Evolutionary conservation across 2,888 invertebrate genomes (phyloP).

Genomic region (Caenorhabditis japonica): DNA sequence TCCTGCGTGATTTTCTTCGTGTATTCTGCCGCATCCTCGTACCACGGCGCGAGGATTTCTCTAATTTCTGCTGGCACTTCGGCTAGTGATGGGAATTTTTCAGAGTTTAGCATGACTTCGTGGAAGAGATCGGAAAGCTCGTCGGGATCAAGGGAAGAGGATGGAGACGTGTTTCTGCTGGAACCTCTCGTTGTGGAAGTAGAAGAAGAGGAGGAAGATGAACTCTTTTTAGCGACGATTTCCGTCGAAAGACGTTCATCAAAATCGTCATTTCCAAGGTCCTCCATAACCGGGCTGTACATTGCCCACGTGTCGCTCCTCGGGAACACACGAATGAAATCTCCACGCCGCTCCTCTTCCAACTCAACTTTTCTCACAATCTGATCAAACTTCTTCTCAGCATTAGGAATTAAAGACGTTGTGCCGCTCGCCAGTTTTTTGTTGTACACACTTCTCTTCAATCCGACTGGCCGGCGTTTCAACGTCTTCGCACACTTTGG

Average conservation of each 20-base stretch:
- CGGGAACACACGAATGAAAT: conserved; percentile 74
- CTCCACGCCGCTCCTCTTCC: conserved; percentile 65
- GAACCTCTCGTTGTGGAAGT: background rate
- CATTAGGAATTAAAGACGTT: conserved; percentile 34
- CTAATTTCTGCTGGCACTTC: conserved; percentile 43
- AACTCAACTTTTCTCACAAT: conserved; percentile 35
- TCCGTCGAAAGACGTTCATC: conserved; percentile 63
- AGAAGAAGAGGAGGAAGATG: background rate
- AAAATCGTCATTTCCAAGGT: conserved; percentile 68
- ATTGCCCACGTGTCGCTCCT: conserved; percentile 62
- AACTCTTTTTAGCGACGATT: conserved; percentile 24
- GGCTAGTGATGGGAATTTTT: conserved; percentile 45
- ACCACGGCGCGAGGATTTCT: conserved; percentile 52
- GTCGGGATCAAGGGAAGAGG: conserved; percentile 15
- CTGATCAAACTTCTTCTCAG: conserved; percentile 47
- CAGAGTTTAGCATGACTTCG: conserved; percentile 56
- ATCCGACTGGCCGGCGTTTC: conserved; percentile 47
- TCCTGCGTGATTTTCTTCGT: conserved; percentile 63
- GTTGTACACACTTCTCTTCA: conserved; percentile 40
- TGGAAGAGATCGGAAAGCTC: conserved; percentile 53
- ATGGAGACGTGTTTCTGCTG: background rate
- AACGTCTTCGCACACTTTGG: conserved; percentile 44
- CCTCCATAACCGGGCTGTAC: conserved; percentile 68
- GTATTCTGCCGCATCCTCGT: conserved; percentile 60
- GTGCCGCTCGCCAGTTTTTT: conserved; percentile 22